A percentile compares a stretch with the other conserved stretches of the same genome.
Conservation (phyloP, 2,797 vertebrate genomes). For the Dendrocincla tyrannina region DNA sequence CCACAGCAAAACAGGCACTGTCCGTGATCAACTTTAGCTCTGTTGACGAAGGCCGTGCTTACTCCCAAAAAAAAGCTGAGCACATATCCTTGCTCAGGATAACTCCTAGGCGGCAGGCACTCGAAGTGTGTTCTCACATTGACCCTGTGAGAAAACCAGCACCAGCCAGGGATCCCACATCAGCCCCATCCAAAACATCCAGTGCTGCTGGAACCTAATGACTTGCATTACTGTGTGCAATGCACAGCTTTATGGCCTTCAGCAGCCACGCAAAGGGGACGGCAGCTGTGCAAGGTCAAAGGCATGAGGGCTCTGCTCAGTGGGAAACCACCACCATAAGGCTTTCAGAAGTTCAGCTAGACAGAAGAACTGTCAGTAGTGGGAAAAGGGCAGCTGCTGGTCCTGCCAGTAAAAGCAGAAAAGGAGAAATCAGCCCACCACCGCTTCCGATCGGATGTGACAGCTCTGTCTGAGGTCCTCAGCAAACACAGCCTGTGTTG, state of each 20-base stretch:
- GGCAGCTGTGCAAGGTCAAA: not conserved
- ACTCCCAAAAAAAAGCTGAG: not conserved
- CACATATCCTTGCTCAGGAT: not conserved
- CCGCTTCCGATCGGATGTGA: slow-evolving; percentile 11
- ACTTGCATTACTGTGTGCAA: fast-evolving
- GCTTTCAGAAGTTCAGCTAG: not conserved
- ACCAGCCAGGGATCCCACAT: fast-evolving
- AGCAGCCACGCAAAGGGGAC: not conserved
- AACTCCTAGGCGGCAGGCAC: not conserved
- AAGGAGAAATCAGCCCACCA: slow-evolving; percentile 23
- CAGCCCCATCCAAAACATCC: not conserved
- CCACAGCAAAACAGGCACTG: not conserved
- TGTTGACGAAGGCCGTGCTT: not conserved
- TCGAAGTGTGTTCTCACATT: not conserved
- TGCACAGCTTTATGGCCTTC: fast-evolving
- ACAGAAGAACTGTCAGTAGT: slow-evolving; percentile 5
- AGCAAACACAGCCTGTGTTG: not conserved
- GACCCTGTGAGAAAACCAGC: not conserved
- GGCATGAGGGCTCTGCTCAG: not conserved
- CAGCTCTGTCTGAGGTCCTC: not conserved
- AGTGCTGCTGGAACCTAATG: fast-evolving
- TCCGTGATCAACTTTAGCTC: not conserved
- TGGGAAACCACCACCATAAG: not conserved
- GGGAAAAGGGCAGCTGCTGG: slow-evolving; percentile 6
- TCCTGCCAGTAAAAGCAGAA: slow-evolving; percentile 56